phyloP scores from a whole-genome alignment of 2,888 invertebrate species.

The Atethmia centrago region DNA sequence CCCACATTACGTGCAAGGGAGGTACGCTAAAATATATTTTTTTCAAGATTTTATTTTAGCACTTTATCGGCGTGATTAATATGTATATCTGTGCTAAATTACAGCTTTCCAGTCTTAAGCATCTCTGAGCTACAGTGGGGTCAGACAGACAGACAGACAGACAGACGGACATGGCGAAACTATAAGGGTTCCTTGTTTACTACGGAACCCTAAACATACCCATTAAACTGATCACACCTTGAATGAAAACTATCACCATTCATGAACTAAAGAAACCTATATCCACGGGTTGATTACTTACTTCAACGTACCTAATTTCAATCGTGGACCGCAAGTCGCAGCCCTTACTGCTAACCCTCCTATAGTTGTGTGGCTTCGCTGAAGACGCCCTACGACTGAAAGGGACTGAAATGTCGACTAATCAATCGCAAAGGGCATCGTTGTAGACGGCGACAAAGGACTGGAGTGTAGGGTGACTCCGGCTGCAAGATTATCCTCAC shows the following conservation, averaged over 20 bases:
- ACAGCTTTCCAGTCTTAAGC: too few relatives aligned
- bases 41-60: too few relatives aligned
- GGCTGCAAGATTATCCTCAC: neutral
- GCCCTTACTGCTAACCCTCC: constrained; percentile 52
- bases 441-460: constrained; percentile 82
- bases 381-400: constrained; percentile 84
- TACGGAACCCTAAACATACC: too few relatives aligned
- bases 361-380: constrained; percentile 76
- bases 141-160: too few relatives aligned
- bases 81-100: too few relatives aligned
- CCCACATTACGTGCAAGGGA: too few relatives aligned
- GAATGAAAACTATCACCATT: constrained; percentile 15
- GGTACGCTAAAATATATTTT: too few relatives aligned
- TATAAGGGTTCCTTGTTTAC: too few relatives aligned
- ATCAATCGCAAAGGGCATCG: constrained; percentile 88
- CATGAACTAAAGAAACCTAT: constrained; percentile 7
- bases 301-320: constrained; percentile 61
- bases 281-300: constrained; percentile 28
- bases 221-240: neutral
- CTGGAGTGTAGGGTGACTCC: constrained; percentile 63
- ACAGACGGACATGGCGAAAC: too few relatives aligned
- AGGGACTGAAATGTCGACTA: constrained; percentile 87
- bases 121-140: too few relatives aligned
- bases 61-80: too few relatives aligned
- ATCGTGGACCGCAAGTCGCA: constrained; percentile 55